These are phyloP conservation scores for Lepidocyrtoides sp. DNA, from an alignment of 2,888 invertebrate species.

Conservation along the genomic window DNA sequence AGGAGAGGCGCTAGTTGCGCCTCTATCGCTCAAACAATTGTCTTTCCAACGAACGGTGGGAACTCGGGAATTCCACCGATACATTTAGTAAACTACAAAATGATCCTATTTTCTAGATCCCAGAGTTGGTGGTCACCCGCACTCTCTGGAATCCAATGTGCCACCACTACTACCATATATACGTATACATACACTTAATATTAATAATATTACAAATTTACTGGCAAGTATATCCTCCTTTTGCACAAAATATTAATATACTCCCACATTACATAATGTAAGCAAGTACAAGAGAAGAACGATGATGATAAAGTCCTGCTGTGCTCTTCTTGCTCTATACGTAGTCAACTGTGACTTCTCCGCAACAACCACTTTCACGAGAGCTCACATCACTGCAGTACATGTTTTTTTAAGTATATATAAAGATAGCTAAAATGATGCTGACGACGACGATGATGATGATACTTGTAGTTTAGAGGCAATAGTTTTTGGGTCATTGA, in stretches of 20 bases:
- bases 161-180: background rate
- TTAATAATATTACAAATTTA: background rate
- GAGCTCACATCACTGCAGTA: background rate
- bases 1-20: conserved; percentile 1
- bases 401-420: background rate
- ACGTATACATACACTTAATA: too few species aligned
- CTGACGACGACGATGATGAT: background rate
- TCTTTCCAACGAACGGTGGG: conserved; percentile 72
- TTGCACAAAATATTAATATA: background rate
- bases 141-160: conserved; percentile 12
- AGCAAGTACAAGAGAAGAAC: background rate
- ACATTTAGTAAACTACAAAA: conserved; percentile 76
- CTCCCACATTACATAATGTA: background rate
- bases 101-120: conserved; percentile 51
- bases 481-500: conserved; percentile 69
- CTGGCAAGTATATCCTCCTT: background rate
- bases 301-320: background rate
- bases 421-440: conserved; percentile 8
- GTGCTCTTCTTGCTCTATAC: background rate
- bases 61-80: conserved; percentile 81
- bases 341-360: conserved; percentile 1
- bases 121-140: conserved; percentile 62
- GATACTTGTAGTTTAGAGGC: conserved; percentile 50
- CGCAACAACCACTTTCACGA: conserved; percentile 37
- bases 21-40: conserved; percentile 65